Percentiles rank a stretch among this genome's conserved stretches.
These are phyloP conservation scores for Takifugu ocellatus DNA, from an alignment of 2,797 vertebrate genomes.

Conservation along the genomic window DNA sequence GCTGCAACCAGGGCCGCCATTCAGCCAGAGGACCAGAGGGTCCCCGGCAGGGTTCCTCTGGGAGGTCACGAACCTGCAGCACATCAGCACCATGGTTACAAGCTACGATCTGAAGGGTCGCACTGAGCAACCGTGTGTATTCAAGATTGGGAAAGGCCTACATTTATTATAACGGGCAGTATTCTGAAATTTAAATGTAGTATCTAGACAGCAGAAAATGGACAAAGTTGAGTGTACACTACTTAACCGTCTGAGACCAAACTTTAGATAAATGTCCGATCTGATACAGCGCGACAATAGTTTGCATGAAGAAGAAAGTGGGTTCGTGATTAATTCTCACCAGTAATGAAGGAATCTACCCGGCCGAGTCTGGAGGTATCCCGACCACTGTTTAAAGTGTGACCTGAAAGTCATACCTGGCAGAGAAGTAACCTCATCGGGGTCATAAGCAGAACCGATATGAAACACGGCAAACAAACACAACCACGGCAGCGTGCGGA, in stretches of 20 bases:
- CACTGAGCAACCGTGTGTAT: no score
- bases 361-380: slow-evolving; percentile 66
- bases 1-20: slow-evolving; percentile 82
- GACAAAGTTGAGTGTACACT: no score
- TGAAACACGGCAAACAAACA: slow-evolving; percentile 36
- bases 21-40: slow-evolving; percentile 78
- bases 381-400: slow-evolving; percentile 76
- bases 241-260: no score
- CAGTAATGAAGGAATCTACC: slow-evolving; percentile 77
- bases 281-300: no score
- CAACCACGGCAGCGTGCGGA: slow-evolving; percentile 6
- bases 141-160: no score
- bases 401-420: slow-evolving; percentile 74
- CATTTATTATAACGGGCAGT: no score
- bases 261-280: no score
- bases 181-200: background rate
- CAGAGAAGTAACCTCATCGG: slow-evolving; percentile 68
- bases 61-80: slow-evolving; percentile 78
- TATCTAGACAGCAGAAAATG: background rate
- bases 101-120: no score
- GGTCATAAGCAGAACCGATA: slow-evolving; percentile 55
- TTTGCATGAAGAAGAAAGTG: no score
- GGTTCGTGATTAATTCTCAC: slow-evolving; percentile 42
- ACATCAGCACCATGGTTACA: background rate
- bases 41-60: slow-evolving; percentile 72